phyloP scores from a whole-genome alignment of 2,888 invertebrate species.

The Lithophane leautieri region DNA sequence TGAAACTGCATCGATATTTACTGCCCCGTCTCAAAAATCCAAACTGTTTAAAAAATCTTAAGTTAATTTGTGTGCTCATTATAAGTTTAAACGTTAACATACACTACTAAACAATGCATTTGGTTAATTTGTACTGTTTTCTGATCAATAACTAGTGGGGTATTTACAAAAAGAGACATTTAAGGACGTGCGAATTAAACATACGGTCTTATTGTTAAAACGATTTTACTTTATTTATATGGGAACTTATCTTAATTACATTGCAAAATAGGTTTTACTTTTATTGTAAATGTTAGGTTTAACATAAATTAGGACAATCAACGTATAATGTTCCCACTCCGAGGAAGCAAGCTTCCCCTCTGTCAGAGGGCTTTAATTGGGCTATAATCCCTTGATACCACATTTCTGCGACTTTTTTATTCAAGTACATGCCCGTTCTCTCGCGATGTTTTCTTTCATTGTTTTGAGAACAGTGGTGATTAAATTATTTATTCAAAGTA shows the following conservation, averaged over 20 bases:
- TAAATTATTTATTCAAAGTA: neutral
- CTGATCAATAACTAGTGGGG: slow-evolving; percentile 60
- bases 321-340: no score
- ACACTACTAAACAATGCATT: neutral
- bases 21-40: no score
- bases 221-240: slow-evolving; percentile 51
- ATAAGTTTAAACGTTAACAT: neutral
- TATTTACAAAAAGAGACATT: slow-evolving; percentile 60
- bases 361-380: no score
- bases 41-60: no score
- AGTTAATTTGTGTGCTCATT: neutral
- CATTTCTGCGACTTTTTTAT: neutral
- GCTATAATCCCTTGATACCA: neutral
- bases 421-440: neutral
- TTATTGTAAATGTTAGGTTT: slow-evolving; percentile 35
- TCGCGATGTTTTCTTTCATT: neutral
- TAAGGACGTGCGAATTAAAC: slow-evolving; percentile 61
- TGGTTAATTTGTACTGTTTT: slow-evolving; percentile 13
- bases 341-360: no score
- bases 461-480: neutral
- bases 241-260: slow-evolving; percentile 43
- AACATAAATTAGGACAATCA: neutral
- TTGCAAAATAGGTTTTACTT: slow-evolving; percentile 28
- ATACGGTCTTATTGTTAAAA: slow-evolving; percentile 58
- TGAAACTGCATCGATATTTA: no score